Base-by-base conservation (phyloP, 2,797 vertebrate genomes). In the Liparis tanakae region DNA sequence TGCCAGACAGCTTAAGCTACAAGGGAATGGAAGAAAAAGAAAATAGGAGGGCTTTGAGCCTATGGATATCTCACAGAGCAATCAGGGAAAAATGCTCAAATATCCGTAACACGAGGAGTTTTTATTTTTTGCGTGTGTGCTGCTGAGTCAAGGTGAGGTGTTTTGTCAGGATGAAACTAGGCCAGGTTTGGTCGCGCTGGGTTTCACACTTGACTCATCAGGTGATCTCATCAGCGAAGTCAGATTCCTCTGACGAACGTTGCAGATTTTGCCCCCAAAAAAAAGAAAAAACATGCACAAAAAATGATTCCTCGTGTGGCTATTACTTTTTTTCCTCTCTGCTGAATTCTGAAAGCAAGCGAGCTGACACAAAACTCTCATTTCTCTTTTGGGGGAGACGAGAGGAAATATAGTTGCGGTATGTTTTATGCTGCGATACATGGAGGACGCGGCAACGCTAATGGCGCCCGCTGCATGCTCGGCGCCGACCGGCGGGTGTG, bases 21-120 rank as follows among this genome's bases (percentile, higher is more conserved):
- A 59, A 85, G 64, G 44, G 74, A 72, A 74, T 46, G 43, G 76
- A 70, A 74, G 44, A n/a, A 20, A 10, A 0, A 10, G 39, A 33
- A 22, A 20, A 34, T 30, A 30, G 25, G 15, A n/a, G 18, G 37
- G 48, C 61, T 81, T 73, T 75, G 74, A 85, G 77, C 82, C 72
- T 74, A 64, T 72, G 77, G 83, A 87, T 89, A 87, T 90, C 81
- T 88, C 67, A 44, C 61, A 34, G 66, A 75, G 83, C 83, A 88
- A 90, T 92, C 87, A 85, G 76, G 80, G 75, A 83, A 83, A 87
- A 70, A 50, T 79, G 80, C 78, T 74, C 71, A 61, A 63, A 88
- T 83, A 79, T 13, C 2, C 25, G 65, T 87, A 85, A 88, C 87
- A 85, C 84, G 68, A 56, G 3, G 67, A 63, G 72, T 85, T 72